These are phyloP conservation scores for Merops nubicus DNA, from an alignment of 2,113 vertebrate genomes.

Conservation along the genomic window DNA sequence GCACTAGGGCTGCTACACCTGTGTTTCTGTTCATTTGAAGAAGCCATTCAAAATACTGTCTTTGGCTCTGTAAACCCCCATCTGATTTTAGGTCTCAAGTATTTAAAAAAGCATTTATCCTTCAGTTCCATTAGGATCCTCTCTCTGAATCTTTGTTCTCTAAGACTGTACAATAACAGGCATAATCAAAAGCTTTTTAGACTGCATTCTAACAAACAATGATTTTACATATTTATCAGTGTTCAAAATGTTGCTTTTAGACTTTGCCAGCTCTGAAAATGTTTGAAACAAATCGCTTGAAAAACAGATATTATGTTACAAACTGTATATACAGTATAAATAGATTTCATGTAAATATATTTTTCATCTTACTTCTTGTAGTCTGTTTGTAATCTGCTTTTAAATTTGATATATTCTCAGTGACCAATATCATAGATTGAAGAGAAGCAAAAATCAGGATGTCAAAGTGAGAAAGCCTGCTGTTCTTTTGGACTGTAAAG, in stretches of 20 bases:
- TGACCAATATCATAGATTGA: background rate
- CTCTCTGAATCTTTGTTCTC: background rate
- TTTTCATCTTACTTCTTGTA: background rate
- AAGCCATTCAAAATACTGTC: background rate
- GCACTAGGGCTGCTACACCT: background rate
- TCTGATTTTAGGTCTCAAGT: background rate
- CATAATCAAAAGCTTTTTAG: background rate
- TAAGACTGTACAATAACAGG: background rate
- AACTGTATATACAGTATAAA: background rate
- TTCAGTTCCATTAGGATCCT: background rate
- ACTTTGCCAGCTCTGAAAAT: background rate
- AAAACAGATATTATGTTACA: background rate
- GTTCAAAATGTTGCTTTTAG: background rate
- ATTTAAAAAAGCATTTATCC: background rate
- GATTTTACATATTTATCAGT: background rate
- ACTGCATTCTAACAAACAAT: background rate
- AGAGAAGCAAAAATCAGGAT: background rate
- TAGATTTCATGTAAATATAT: background rate
- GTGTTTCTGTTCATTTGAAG: background rate
- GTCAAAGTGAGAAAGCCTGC: background rate
- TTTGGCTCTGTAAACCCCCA: background rate
- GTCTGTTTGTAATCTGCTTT: background rate
- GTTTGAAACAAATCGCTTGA: background rate
- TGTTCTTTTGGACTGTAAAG: background rate
- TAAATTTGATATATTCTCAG: background rate